A percentile compares a stretch with the other conserved stretches of the same genome.
Evolutionary conservation across 2,888 invertebrate species (phyloP).

Genomic region (Therioaphis trifolii): DNA sequence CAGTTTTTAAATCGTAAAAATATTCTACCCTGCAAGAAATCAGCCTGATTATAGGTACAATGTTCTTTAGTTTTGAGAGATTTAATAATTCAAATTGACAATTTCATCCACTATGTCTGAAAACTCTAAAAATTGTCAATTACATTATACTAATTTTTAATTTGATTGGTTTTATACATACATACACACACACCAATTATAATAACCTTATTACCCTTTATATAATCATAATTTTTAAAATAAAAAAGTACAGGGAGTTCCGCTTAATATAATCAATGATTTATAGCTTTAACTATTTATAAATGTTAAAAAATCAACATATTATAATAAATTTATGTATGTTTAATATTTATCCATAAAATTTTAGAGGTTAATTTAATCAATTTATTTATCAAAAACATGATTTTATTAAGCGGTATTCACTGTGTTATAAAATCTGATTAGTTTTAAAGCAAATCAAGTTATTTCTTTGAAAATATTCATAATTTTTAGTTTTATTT

Average conservation of each 20-base stretch:
- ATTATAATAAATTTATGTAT: too few species aligned
- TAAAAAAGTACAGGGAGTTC: not conserved
- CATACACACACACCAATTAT: not conserved
- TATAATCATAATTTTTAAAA: not conserved
- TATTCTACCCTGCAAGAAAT: conserved; percentile 57
- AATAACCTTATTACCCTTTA: conserved; percentile 24
- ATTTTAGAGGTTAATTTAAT: too few species aligned
- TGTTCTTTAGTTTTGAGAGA: conserved; percentile 10
- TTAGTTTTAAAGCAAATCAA: not conserved
- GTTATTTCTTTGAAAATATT: not conserved
- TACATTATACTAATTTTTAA: not conserved
- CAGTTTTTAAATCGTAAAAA: conserved; percentile 43
- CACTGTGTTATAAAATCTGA: not conserved
- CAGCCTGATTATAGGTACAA: conserved; percentile 36
- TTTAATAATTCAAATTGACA: conserved; percentile 31
- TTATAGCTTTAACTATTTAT: too few species aligned
- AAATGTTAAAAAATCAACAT: too few species aligned
- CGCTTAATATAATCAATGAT: too few species aligned
- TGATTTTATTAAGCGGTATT: too few species aligned
- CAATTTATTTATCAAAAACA: too few species aligned
- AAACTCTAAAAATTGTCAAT: not conserved
- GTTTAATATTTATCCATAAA: too few species aligned
- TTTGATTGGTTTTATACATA: conserved; percentile 1
- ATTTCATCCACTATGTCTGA: not conserved
- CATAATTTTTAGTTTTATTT: not conserved